Conservation (phyloP, 2,113 vertebrate species). For the Aramus guarauna region DNA sequence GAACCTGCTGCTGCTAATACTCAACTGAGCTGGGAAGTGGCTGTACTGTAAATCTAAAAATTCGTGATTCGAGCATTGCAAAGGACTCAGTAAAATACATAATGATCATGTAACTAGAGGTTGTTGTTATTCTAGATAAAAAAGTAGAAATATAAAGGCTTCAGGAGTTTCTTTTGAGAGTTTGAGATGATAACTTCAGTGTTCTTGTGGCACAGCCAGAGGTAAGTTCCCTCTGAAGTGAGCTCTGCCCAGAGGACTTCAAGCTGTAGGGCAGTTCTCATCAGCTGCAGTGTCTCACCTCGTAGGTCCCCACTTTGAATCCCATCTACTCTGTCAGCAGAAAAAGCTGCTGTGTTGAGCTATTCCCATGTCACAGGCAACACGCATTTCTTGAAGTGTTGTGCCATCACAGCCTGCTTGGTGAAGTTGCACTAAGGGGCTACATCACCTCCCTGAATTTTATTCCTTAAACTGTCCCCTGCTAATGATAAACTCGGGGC, state of each 20-base stretch:
- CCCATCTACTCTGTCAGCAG: not conserved
- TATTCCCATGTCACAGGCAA: not conserved
- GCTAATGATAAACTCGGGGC: not conserved
- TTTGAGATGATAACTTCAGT: not conserved
- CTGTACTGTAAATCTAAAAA: not conserved
- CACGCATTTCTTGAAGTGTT: not conserved
- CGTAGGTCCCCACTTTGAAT: not conserved
- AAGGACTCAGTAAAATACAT: not conserved
- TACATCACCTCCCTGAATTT: not conserved
- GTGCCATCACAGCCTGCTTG: not conserved
- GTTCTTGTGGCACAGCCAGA: not conserved
- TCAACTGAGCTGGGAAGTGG: not conserved
- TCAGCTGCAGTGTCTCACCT: not conserved
- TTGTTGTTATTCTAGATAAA: not conserved
- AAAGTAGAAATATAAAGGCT: not conserved
- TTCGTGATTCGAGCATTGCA: not conserved
- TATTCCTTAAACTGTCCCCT: constrained; percentile 1
- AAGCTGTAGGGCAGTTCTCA: not conserved
- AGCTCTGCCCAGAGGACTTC: not conserved
- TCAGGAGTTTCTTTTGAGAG: not conserved
- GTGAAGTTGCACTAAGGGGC: not conserved
- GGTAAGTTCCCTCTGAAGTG: not conserved
- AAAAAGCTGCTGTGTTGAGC: not conserved
- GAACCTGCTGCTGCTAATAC: not conserved
- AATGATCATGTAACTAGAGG: not conserved